phyloP scores from a whole-genome alignment of 2,888 invertebrate species.

The Ectemnius cavifrons region DNA sequence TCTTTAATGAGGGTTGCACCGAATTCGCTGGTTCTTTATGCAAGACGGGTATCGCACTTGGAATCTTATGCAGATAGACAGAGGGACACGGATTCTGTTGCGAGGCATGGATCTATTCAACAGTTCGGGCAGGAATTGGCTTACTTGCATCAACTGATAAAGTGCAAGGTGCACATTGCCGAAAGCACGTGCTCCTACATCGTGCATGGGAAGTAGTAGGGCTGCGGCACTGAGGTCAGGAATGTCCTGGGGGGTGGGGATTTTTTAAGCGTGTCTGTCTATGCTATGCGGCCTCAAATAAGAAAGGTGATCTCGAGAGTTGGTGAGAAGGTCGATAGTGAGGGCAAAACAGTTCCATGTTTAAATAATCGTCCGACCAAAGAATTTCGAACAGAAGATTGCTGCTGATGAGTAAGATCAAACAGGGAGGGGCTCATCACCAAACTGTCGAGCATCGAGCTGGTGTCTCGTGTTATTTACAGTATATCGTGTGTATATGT shows the following conservation, averaged over 20 bases:
- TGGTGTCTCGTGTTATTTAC: slow-evolving; percentile 13
- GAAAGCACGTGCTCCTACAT: not conserved
- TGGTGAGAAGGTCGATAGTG: no score
- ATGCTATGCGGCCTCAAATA: no score
- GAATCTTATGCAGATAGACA: no score
- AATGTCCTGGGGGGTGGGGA: not conserved
- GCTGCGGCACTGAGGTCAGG: not conserved
- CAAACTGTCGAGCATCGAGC: not conserved
- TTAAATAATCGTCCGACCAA: not conserved
- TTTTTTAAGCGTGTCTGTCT: not conserved
- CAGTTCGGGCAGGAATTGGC: no score
- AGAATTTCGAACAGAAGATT: not conserved
- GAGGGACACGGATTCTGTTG: no score
- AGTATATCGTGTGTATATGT: not conserved
- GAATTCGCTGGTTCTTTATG: no score
- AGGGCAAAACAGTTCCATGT: no score
- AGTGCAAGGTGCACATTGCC: slow-evolving; percentile 4
- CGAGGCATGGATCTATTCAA: not conserved
- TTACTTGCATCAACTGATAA: not conserved
- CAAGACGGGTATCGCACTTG: no score
- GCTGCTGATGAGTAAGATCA: not conserved
- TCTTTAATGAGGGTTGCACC: no score
- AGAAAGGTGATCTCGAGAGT: no score
- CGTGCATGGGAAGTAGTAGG: not conserved
- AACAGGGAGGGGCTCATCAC: not conserved